Percentiles rank a stretch among this genome's conserved stretches.
Evolutionary conservation across 2,113 vertebrate genomes (phyloP).

Genomic region (Rhea pennata): DNA sequence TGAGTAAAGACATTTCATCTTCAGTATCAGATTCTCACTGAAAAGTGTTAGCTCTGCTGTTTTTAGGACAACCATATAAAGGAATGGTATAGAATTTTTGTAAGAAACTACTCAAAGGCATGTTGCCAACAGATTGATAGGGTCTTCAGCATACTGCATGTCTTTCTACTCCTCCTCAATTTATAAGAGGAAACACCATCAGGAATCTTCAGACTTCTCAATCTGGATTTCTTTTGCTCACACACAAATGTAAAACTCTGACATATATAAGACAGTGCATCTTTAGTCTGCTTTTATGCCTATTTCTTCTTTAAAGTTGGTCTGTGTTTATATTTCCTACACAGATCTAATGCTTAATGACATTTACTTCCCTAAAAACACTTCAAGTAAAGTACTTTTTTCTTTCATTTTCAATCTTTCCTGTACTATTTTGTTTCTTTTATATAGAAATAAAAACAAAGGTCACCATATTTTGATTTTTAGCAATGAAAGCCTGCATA

Average conservation of each 20-base stretch:
- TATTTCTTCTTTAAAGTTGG: not conserved
- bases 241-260: not conserved
- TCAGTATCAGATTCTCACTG: not conserved
- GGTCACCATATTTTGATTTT: not conserved
- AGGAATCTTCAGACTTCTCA: not conserved
- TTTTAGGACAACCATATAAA: not conserved
- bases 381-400: not conserved
- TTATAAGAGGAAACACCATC: not conserved
- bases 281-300: not conserved
- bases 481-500: not conserved
- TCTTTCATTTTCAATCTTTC: not conserved
- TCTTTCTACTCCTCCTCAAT: not conserved
- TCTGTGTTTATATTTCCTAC: not conserved
- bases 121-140: not conserved
- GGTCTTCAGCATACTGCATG: not conserved
- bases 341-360: not conserved
- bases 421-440: not conserved
- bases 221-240: not conserved
- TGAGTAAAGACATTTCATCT: not conserved
- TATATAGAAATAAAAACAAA: not conserved
- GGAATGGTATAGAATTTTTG: not conserved
- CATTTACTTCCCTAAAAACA: not conserved
- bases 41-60: accelerated
- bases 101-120: not conserved
- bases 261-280: not conserved